Percentiles rank a stretch among this genome's conserved stretches.
phyloP scores from a whole-genome alignment of 2,113 vertebrate genomes.

The Rhinogobius similis region DNA sequence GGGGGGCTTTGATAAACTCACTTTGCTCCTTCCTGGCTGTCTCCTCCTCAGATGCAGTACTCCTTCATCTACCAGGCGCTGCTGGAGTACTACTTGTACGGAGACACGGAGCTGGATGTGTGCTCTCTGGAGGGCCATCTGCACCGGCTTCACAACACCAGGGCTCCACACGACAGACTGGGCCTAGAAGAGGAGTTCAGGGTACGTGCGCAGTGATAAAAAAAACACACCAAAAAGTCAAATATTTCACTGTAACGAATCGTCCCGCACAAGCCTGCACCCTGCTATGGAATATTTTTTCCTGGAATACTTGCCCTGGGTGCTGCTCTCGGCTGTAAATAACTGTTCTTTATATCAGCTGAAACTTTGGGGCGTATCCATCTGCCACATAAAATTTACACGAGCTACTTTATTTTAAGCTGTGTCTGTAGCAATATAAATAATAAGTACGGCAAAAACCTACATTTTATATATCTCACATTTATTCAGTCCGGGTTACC shows the following conservation, averaged over 20 bases:
- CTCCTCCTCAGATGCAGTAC: constrained; percentile 89
- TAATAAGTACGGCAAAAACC: background rate
- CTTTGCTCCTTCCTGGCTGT: constrained; percentile 17
- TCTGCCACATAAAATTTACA: constrained; percentile 54
- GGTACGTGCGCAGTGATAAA: constrained; percentile 75
- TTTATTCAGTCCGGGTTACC: background rate
- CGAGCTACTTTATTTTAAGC: constrained; percentile 38
- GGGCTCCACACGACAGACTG: constrained; percentile 85
- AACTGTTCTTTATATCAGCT: constrained; percentile 63
- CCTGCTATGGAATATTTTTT: constrained; percentile 48
- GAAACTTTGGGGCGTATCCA: constrained; percentile 57
- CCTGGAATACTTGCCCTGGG: constrained; percentile 58
- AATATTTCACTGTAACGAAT: constrained; percentile 67
- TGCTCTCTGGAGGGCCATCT: constrained; percentile 95
- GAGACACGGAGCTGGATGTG: constrained; percentile 97
- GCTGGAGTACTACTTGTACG: constrained; percentile 95
- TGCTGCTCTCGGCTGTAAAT: constrained; percentile 66
- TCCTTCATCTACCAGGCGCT: constrained; percentile 99
- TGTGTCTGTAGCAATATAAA: constrained; percentile 12
- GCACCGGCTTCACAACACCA: constrained; percentile 84
- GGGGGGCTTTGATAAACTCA: constrained; percentile 44
- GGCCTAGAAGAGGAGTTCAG: constrained; percentile 97
- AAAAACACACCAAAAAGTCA: constrained; percentile 55
- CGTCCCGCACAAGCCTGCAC: constrained; percentile 36
- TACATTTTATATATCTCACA: constrained; percentile 27